Base-by-base conservation (phyloP, 1,140 invertebrate species). In the Choristoneura fumiferana region DNA sequence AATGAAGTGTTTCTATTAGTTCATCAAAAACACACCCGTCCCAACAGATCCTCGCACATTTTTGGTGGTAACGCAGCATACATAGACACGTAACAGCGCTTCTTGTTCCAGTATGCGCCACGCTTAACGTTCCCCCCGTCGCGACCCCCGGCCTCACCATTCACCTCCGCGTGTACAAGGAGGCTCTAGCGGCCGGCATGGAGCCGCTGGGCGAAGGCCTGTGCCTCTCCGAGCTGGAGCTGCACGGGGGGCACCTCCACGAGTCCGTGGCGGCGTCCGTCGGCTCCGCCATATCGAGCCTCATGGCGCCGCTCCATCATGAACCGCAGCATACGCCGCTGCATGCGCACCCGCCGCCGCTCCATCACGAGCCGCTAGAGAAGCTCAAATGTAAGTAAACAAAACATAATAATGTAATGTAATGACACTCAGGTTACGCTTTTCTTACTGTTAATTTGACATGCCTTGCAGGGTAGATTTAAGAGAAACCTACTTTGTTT, bases 321-420 rank as follows among this genome's bases (percentile, higher is more conserved):
- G 93, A 93, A 71, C 89, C 93, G 12, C 91, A 91, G 76, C 91
- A 85, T 55, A 91, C 91, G 18, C 87, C 89, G 5, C 81, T 91
- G 54, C 91, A 92, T 68, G 83, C 85, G 0, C 88, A 90, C 35
- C 90, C 92, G 62, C 92, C 93, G 8, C 92, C 91, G 1, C 73
- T 94, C 18, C 92, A 94, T 69, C 94, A 95, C 74, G 94, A 95
- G 78, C 94, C 95, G 8, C 80, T 96, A 45, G 95, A 96, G 89
- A 96, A 95, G 87, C 91, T 96, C 65, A 95, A 95, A 94, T 91
- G 95, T 95, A 89, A 93, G 93, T 93, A n/a, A n/a, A n/a, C n/a
- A n/a, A n/a, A n/a, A n/a, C n/a, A n/a, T n/a, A n/a, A n/a, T n/a
- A n/a, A n/a, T n/a, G n/a, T n/a, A n/a, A n/a, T n/a, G n/a, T n/a